phyloP scores from a whole-genome alignment of 2,888 invertebrate species.

The Shargacucullia verbasci region DNA sequence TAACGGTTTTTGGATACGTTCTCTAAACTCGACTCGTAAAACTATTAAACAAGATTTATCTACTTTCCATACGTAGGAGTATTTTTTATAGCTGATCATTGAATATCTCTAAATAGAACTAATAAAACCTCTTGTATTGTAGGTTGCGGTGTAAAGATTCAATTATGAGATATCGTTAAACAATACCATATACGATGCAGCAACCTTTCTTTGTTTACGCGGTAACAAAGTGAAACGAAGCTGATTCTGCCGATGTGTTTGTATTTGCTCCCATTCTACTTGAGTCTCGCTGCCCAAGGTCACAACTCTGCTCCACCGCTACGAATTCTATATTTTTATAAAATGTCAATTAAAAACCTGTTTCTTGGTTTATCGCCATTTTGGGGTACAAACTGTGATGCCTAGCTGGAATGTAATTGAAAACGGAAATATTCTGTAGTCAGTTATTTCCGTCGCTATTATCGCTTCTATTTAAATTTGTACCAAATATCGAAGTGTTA shows the following conservation, averaged over 20 bases:
- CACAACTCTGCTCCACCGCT: slow-evolving; percentile 41
- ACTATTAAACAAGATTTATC: slow-evolving; percentile 58
- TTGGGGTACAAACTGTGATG: slow-evolving; percentile 17
- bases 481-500: slow-evolving; percentile 16
- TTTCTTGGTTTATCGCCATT: slow-evolving; percentile 27
- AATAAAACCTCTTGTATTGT: slow-evolving; percentile 65
- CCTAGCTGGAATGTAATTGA: slow-evolving; percentile 17
- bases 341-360: slow-evolving; percentile 36
- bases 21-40: slow-evolving; percentile 53
- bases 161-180: slow-evolving; percentile 82
- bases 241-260: slow-evolving; percentile 67
- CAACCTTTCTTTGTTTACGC: slow-evolving; percentile 80
- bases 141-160: slow-evolving; percentile 80
- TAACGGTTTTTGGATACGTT: slow-evolving; percentile 58
- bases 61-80: slow-evolving; percentile 55
- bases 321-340: slow-evolving; percentile 29
- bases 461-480: slow-evolving; percentile 22
- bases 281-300: slow-evolving; percentile 57
- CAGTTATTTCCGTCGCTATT: slow-evolving; percentile 30
- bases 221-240: slow-evolving; percentile 70
- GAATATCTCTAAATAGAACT: slow-evolving; percentile 59
- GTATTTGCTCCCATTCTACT: slow-evolving; percentile 69
- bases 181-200: slow-evolving; percentile 78
- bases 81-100: slow-evolving; percentile 49
- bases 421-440: slow-evolving; percentile 24